A percentile compares a stretch with the other conserved stretches of the same genome.
phyloP scores from a whole-genome alignment of 2,888 invertebrate genomes.

The Idaea biselata region DNA sequence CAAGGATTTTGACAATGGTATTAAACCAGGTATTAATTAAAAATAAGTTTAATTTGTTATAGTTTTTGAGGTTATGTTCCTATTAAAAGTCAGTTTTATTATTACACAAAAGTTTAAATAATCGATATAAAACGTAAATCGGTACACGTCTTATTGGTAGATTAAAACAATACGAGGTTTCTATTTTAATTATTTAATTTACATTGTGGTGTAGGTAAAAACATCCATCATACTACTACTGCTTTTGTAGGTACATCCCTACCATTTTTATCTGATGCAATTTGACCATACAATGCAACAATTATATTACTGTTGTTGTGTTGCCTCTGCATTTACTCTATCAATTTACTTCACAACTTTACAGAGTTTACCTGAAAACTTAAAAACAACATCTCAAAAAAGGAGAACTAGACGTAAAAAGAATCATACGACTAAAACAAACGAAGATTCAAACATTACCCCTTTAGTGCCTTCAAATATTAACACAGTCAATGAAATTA shows the following conservation, averaged over 20 bases:
- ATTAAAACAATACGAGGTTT: background rate
- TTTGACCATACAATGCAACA: background rate
- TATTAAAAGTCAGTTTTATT: background rate
- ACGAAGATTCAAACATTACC: slow-evolving; percentile 7
- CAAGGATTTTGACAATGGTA: background rate
- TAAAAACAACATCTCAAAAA: slow-evolving; percentile 39
- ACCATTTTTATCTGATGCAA: background rate
- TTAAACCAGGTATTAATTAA: background rate
- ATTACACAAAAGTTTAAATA: background rate
- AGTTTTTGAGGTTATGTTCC: background rate
- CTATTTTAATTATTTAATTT: too few relatives aligned
- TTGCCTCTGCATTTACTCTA: background rate
- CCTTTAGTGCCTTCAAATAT: slow-evolving; percentile 2
- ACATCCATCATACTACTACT: background rate
- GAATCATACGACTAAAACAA: slow-evolving; percentile 34
- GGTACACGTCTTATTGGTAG: background rate
- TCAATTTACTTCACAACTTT: background rate
- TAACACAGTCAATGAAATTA: slow-evolving; percentile 14
- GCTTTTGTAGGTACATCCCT: background rate
- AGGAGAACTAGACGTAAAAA: slow-evolving; percentile 54
- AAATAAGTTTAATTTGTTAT: background rate
- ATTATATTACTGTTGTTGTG: too few relatives aligned
- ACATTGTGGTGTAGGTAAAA: background rate
- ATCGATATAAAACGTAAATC: background rate
- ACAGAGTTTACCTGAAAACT: slow-evolving; percentile 6